Evolutionary conservation across 2,888 invertebrate genomes (phyloP), one percentile per base, ranked within the genome.

Genomic region (Scaptomyza flava): DNA sequence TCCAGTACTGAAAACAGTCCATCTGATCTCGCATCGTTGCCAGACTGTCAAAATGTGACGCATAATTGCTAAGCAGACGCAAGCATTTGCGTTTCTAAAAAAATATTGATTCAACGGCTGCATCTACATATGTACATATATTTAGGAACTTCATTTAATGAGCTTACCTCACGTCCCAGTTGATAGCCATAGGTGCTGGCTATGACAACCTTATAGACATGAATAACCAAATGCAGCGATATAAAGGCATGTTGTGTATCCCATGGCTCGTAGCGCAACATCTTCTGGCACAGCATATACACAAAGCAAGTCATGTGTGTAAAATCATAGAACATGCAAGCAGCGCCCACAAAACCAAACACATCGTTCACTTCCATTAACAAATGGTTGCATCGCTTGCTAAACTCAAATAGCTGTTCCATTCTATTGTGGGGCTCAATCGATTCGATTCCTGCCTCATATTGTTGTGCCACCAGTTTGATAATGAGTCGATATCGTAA

Each of bases 291-390:
- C 4, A 91, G 51, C 20, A 90, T 63, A 61, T 89, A 91, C 4
- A 82, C 79, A 56, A 89, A 77, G 63, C 77, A 80, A 7, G 91
- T 89, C 64, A 87, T 69, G 47, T 90, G 77, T 0, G 79, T 74
- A 33, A 91, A 91, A 51, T 91, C 91, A 58, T 91, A 88, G 50
- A 91, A 89, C 12, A 85, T 57, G 27, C 77, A 81, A 0, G 65
- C 58, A 27, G 80, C 80, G 7, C 73, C 71, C 0, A 73, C 61
- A 7, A 66, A 50, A 1, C 82, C 73, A 33, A 86, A 90, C 0
- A 90, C 71, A 1, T 41, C 45, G 66, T 91, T 91, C 1, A 91
- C 14, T 12, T 68, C 72, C 14, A 43, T 33, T 6, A 91, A 65
- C n/a, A 91, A 47, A 7, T 69, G 61, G 3, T 71, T 76, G 53